Base-by-base conservation (phyloP, 2,113 vertebrate species). In the Astatotilapia flaviijosephi region DNA sequence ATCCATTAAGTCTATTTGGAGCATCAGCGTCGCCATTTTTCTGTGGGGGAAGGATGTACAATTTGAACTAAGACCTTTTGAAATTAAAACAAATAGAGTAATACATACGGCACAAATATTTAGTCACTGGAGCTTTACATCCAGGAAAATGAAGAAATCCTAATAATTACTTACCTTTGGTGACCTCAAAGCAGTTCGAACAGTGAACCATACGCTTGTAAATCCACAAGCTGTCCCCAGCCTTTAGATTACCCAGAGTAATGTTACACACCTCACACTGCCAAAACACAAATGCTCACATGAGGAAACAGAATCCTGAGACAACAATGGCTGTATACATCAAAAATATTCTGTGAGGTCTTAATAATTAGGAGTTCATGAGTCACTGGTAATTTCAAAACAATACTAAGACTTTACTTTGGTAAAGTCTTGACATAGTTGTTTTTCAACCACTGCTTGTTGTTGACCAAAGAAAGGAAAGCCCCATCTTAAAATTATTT, bases 221-320 rank as follows among this genome's bases (percentile, higher is more conserved):
- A 94, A 99, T 96, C 98, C 98, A 99, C 95, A 99, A 96, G 91
- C 95, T 98, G 94, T 99, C 98, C 70, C 98, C 98, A 7, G 98
- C 98, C 93, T 96, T 98, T 92, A 99, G 91, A 62, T 98, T 93
- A 90, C 96, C 97, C 95, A 99, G 95, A 91, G 96, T 88, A 54
- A 40, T 75, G 80, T 97, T 97, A 91, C 98, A 99, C 91, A 98
- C 97, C 90, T 97, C 96, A 93, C 98, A 99, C 98, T 99, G 88
- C 9, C 19, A 49, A 77, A 11, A 86, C 54, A 91, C 65, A 89
- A 40, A 87, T 53, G 51, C 15, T 23, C 81, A 56, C 83, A 88
- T n/a, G 54, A 82, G 49, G n/a, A 56, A 17, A 40, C 37, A 88
- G 28, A 55, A 75, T 3, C 58, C 49, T 49, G 77, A 33, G 73